These are phyloP conservation scores for Phortica magna DNA, from an alignment of 2,888 invertebrate species.

Conservation along the genomic window DNA sequence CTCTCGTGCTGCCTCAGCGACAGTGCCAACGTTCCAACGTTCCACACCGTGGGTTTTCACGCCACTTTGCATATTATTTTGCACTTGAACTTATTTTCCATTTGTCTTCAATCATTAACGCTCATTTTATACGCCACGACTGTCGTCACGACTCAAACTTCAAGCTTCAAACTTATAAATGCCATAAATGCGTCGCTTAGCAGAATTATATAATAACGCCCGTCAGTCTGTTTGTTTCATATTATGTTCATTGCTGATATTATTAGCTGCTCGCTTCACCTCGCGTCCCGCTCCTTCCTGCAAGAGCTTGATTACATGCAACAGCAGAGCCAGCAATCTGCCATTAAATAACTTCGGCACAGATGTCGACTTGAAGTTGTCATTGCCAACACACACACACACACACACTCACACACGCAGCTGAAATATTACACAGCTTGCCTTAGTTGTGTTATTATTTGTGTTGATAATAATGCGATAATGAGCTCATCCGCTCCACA, in stretches of 20 bases:
- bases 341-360: conserved; percentile 54
- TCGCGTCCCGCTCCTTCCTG: conserved; percentile 54
- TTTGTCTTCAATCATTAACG: conserved; percentile 12
- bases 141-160: conserved; percentile 4
- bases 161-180: too few species aligned
- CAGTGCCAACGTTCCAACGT: neutral
- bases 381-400: conserved; percentile 23
- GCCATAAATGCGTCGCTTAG: conserved; percentile 31
- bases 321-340: conserved; percentile 50
- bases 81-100: conserved; percentile 55
- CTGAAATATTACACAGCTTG: conserved; percentile 44
- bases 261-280: too few species aligned
- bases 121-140: neutral
- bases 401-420: conserved; percentile 44
- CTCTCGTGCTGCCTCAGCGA: neutral
- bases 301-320: conserved; percentile 62
- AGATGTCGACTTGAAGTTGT: conserved; percentile 35
- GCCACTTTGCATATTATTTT: neutral
- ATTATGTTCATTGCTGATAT: conserved; percentile 41
- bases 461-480: conserved; percentile 63
- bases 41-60: conserved; percentile 2
- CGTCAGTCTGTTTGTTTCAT: conserved; percentile 56
- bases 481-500: conserved; percentile 59
- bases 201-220: conserved; percentile 62
- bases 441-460: conserved; percentile 38